Conservation (phyloP, 1,140 invertebrate species). For the Delia radicum region DNA sequence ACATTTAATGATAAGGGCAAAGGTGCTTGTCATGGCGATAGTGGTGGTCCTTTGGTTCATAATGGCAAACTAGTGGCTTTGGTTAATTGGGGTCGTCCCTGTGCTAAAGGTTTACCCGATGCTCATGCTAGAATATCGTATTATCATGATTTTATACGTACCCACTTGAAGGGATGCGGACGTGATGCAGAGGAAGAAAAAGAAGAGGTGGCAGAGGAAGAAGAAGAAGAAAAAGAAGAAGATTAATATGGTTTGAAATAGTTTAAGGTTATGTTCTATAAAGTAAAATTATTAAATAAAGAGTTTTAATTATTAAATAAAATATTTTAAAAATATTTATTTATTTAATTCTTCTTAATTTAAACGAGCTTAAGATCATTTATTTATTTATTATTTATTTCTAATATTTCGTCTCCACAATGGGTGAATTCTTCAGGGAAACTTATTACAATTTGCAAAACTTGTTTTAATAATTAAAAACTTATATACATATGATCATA, state of each 20-base stretch:
- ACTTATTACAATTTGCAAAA: too few species aligned
- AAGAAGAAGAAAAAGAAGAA: not conserved
- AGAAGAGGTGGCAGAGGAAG: slow-evolving; percentile 25
- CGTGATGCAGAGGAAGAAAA: slow-evolving; percentile 23
- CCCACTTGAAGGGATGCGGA: slow-evolving; percentile 33
- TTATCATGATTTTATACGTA: slow-evolving; percentile 56
- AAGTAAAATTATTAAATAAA: too few species aligned
- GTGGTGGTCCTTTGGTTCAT: slow-evolving; percentile 56
- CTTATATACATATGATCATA: too few species aligned
- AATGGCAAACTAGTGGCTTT: slow-evolving; percentile 58
- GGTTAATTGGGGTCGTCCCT: slow-evolving; percentile 61
- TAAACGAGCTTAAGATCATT: too few species aligned
- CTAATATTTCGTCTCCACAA: too few species aligned
- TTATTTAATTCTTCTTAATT: too few species aligned
- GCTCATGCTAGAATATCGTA: slow-evolving; percentile 57
- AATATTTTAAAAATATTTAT: too few species aligned
- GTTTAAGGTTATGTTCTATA: too few species aligned
- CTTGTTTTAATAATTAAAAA: too few species aligned
- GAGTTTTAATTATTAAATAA: too few species aligned
- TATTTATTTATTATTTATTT: too few species aligned
- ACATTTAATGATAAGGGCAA: slow-evolving; percentile 62
- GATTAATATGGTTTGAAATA: not conserved
- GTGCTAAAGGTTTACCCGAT: slow-evolving; percentile 59
- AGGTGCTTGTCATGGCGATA: slow-evolving; percentile 62
- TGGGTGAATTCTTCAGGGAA: too few species aligned